Percentiles rank a stretch among this genome's conserved stretches.
Evolutionary conservation across 2,888 invertebrate genomes (phyloP).

Genomic region (Latrodectus hesperus): DNA sequence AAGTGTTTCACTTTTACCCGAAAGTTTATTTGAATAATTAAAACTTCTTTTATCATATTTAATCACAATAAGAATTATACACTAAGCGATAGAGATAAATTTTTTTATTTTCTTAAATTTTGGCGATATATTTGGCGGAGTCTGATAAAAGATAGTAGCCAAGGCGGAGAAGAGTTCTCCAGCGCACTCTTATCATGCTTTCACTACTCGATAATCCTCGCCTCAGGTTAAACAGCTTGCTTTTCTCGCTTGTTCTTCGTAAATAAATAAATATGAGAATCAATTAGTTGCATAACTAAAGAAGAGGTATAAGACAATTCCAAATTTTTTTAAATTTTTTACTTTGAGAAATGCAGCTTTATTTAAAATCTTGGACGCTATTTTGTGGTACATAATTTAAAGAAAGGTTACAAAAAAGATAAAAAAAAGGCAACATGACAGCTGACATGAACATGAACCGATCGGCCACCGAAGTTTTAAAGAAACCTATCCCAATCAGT

Average conservation of each 20-base stretch:
- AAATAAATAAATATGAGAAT: neutral
- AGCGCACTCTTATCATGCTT: neutral
- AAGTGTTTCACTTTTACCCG: too few relatives aligned
- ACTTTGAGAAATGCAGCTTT: neutral
- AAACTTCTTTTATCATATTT: too few relatives aligned
- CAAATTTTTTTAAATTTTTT: neutral
- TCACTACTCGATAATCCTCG: slow-evolving; percentile 29
- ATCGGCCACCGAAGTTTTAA: slow-evolving; percentile 43
- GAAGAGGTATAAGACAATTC: neutral
- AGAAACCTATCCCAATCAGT: slow-evolving; percentile 17
- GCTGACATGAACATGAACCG: slow-evolving; percentile 54
- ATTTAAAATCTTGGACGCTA: neutral
- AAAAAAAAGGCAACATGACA: slow-evolving; percentile 29
- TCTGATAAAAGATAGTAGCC: too few relatives aligned
- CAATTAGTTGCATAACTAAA: neutral
- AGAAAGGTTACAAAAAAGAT: neutral
- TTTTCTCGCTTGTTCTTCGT: neutral
- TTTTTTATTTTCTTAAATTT: too few relatives aligned
- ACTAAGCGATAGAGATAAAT: too few relatives aligned
- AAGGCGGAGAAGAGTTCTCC: too few relatives aligned
- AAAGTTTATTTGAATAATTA: too few relatives aligned
- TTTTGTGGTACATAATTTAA: neutral
- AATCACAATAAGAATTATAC: too few relatives aligned
- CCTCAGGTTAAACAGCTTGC: neutral
- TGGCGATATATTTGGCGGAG: too few relatives aligned